These are phyloP conservation scores for Ethmia dodecea DNA, from an alignment of 2,888 invertebrate species.

Conservation along the genomic window DNA sequence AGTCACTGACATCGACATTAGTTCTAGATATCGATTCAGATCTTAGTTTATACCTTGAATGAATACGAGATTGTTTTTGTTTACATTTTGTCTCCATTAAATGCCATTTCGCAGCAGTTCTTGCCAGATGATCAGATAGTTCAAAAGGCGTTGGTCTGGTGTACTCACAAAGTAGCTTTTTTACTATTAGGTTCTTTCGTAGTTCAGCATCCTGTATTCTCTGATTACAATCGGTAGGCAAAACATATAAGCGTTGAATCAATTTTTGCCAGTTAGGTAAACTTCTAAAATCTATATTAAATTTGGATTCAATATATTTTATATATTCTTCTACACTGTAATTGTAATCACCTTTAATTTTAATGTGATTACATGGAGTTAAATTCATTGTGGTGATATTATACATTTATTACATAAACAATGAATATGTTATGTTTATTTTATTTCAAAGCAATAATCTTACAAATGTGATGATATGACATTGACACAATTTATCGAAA, in stretches of 20 bases:
- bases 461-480: no score
- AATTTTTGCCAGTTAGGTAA: constrained; percentile 49
- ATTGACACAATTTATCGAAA: no score
- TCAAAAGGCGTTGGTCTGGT: constrained; percentile 51
- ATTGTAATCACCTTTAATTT: constrained; percentile 36
- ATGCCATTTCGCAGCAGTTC: constrained; percentile 48
- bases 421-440: background rate
- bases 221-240: constrained; percentile 34
- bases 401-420: background rate
- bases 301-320: constrained; percentile 40
- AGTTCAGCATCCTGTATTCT: constrained; percentile 37
- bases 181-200: constrained; percentile 46
- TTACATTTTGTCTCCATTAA: constrained; percentile 19
- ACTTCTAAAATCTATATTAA: constrained; percentile 43
- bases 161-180: constrained; percentile 43
- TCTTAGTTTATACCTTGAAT: background rate
- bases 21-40: constrained; percentile 12
- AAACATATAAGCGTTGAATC: constrained; percentile 37
- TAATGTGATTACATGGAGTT: constrained; percentile 38
- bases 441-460: no score
- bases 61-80: background rate
- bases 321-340: constrained; percentile 42
- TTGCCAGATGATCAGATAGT: constrained; percentile 39
- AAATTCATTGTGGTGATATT: constrained; percentile 14
- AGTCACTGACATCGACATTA: constrained; percentile 2